A percentile compares a stretch with the other conserved stretches of the same genome.
These are phyloP conservation scores for Parelbella ahira DNA, from an alignment of 2,888 invertebrate species.

Conservation along the genomic window DNA sequence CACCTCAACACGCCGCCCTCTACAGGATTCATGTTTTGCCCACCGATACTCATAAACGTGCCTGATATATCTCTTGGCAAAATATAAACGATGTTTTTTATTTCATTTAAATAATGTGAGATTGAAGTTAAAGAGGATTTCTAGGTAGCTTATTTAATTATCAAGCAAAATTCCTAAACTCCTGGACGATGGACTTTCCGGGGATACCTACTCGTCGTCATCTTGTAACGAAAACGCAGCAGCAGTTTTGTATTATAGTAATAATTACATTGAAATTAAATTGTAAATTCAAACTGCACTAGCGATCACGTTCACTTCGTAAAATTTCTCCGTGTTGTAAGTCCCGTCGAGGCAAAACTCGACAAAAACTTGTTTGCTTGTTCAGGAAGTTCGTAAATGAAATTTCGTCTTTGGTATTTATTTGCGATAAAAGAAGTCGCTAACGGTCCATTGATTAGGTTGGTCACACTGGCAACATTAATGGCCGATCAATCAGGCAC, in stretches of 20 bases:
- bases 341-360: slow-evolving; percentile 15
- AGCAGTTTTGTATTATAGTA: too few species aligned
- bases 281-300: slow-evolving; percentile 4
- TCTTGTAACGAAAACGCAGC: too few species aligned
- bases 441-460: slow-evolving; percentile 24
- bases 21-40: background rate
- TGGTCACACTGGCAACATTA: slow-evolving; percentile 26
- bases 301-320: slow-evolving; percentile 1
- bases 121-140: too few species aligned
- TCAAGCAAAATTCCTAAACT: too few species aligned
- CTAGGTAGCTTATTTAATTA: too few species aligned
- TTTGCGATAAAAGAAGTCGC: slow-evolving; percentile 19
- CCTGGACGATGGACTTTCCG: too few species aligned
- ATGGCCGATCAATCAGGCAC: slow-evolving; percentile 40
- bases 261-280: too few species aligned
- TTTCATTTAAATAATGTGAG: too few species aligned
- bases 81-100: too few species aligned
- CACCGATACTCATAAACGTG: background rate
- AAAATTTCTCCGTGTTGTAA: slow-evolving; percentile 12
- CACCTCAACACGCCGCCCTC: slow-evolving; percentile 4
- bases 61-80: too few species aligned
- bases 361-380: slow-evolving; percentile 18
- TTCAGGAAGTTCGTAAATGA: slow-evolving; percentile 8
- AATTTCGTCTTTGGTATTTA: slow-evolving; percentile 8
- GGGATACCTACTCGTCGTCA: too few species aligned